These are phyloP conservation scores for Hypolimnas misippus DNA, from an alignment of 2,888 invertebrate genomes.

Conservation along the genomic window DNA sequence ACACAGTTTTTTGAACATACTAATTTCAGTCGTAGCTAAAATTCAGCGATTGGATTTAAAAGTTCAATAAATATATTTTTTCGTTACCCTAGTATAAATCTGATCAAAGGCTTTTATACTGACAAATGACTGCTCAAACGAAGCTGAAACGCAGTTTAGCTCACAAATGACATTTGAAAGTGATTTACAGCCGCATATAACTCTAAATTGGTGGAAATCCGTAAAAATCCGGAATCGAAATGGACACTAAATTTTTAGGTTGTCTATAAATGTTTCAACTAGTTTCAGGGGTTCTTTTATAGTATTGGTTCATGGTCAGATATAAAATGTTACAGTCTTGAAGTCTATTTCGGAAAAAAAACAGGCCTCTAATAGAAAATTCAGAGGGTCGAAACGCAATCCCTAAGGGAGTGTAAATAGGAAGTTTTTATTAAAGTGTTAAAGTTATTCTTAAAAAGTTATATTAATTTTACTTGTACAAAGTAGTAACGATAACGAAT, in stretches of 20 bases:
- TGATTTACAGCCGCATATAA: slow-evolving; percentile 9
- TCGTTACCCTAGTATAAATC: background rate
- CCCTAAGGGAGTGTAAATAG: background rate
- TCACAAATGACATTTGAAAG: slow-evolving; percentile 15
- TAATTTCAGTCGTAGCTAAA: too few relatives aligned
- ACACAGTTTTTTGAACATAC: too few relatives aligned
- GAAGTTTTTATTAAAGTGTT: too few relatives aligned
- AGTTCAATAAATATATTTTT: slow-evolving; percentile 9
- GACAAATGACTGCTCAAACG: slow-evolving; percentile 7
- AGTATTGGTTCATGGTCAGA: background rate
- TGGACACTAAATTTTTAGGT: slow-evolving; percentile 13
- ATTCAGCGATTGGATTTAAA: background rate
- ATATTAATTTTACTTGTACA: too few relatives aligned
- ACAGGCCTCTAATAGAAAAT: background rate
- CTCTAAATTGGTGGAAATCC: slow-evolving; percentile 8
- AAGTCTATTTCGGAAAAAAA: background rate
- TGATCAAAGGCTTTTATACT: background rate
- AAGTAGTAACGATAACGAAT: too few relatives aligned
- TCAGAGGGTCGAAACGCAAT: background rate
- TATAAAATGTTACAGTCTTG: background rate
- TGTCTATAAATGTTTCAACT: slow-evolving; percentile 6
- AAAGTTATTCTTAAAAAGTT: too few relatives aligned
- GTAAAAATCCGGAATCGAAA: slow-evolving; percentile 6
- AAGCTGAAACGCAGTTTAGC: slow-evolving; percentile 10
- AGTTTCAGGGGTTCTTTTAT: background rate